Conservation (phyloP, 2,113 vertebrate genomes). For the Platichthys stellatus region DNA sequence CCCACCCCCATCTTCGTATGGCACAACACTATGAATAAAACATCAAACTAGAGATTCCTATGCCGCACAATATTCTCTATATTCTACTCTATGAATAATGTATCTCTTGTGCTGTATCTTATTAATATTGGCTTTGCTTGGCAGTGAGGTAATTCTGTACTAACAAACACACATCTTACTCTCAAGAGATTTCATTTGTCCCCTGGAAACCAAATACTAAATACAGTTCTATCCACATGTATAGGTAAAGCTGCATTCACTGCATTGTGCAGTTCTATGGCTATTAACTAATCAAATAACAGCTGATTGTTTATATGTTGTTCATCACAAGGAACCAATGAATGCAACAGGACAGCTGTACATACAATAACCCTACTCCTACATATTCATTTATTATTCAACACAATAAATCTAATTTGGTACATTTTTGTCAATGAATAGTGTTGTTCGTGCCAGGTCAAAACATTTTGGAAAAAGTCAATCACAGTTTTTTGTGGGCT, state of each 20-base stretch:
- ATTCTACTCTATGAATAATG: constrained; percentile 73
- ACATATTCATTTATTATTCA: too few species aligned
- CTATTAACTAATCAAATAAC: constrained; percentile 7
- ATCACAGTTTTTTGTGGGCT: background rate
- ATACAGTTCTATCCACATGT: constrained; percentile 11
- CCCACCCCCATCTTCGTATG: constrained; percentile 45
- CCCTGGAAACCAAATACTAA: constrained; percentile 16
- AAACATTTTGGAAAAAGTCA: too few species aligned
- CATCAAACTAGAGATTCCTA: constrained; percentile 67
- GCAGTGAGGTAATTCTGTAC: constrained; percentile 59
- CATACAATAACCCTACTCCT: too few species aligned
- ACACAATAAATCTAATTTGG: too few species aligned
- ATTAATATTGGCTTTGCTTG: constrained; percentile 60
- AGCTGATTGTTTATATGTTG: too few species aligned
- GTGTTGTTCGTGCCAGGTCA: too few species aligned
- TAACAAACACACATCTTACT: constrained; percentile 46
- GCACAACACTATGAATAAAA: constrained; percentile 75
- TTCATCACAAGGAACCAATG: too few species aligned
- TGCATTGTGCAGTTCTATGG: constrained; percentile 5
- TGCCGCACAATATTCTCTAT: constrained; percentile 64
- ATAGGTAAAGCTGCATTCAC: background rate
- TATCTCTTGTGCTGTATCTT: constrained; percentile 51
- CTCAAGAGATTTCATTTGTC: constrained; percentile 26
- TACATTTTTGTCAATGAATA: too few species aligned
- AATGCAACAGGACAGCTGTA: too few species aligned